phyloP scores from a whole-genome alignment of 2,888 invertebrate genomes.

The Platynereis dumerilii region DNA sequence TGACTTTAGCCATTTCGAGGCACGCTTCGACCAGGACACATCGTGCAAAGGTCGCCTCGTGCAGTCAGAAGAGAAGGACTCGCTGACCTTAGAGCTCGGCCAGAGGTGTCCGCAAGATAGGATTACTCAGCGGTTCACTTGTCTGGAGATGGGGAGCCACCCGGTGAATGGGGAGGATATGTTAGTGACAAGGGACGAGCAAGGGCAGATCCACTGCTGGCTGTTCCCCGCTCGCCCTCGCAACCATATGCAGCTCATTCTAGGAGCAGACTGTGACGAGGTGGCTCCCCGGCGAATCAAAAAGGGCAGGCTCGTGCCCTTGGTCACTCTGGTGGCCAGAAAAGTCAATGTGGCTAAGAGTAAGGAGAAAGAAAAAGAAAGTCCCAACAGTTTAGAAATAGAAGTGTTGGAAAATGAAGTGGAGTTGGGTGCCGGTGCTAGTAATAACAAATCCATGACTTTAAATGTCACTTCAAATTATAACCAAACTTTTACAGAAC shows the following conservation, averaged over 20 bases:
- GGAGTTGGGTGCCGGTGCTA: not conserved
- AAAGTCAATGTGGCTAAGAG: not conserved
- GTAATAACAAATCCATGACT: not conserved
- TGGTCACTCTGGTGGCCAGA: constrained; percentile 21
- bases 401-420: not conserved
- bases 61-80: constrained; percentile 13
- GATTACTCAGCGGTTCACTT: constrained; percentile 19
- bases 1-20: constrained; percentile 19
- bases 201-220: constrained; percentile 26
- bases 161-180: constrained; percentile 20
- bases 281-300: constrained; percentile 21
- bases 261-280: constrained; percentile 31
- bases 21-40: constrained; percentile 21
- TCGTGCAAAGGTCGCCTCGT: constrained; percentile 14
- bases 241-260: constrained; percentile 28
- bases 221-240: constrained; percentile 26
- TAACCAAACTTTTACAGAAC: not conserved
- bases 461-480: no score
- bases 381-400: no score
- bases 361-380: not conserved
- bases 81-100: constrained; percentile 18
- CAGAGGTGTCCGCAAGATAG: constrained; percentile 2
- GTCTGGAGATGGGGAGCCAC: constrained; percentile 29
- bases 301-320: constrained; percentile 19
- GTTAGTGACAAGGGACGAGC: constrained; percentile 22